Evolutionary conservation across 2,113 vertebrate species (phyloP).

Genomic region (Rhagologus leucostigma): DNA sequence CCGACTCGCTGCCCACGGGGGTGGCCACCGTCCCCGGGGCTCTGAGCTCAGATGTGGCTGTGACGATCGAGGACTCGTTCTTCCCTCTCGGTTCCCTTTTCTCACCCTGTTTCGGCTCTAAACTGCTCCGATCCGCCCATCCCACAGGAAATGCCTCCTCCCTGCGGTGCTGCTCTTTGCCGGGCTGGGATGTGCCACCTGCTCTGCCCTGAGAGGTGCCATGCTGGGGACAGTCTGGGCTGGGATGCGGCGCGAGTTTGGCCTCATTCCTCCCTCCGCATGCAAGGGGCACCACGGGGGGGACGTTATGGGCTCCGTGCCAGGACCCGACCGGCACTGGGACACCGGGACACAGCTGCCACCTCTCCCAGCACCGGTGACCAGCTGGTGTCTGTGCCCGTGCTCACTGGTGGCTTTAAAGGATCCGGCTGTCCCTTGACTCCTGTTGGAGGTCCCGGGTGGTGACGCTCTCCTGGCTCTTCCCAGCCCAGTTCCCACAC

Average conservation of each 20-base stretch:
- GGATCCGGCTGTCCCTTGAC: neutral
- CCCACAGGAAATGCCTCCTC: neutral
- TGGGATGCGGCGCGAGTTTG: neutral
- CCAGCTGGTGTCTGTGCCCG: neutral
- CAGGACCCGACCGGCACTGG: fast-evolving
- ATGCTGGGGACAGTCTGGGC: fast-evolving
- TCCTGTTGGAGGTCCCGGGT: neutral
- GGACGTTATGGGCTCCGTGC: fast-evolving
- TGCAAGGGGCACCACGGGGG: neutral
- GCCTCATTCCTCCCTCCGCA: neutral
- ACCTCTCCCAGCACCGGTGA: neutral
- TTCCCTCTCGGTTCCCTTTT: neutral
- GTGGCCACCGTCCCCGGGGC: neutral
- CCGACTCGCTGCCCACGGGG: fast-evolving
- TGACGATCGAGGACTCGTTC: fast-evolving
- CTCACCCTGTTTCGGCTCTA: fast-evolving
- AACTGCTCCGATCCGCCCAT: neutral
- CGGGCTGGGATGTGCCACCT: neutral
- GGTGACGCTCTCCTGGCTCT: neutral
- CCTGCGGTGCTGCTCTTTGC: fast-evolving
- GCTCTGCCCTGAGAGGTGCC: neutral
- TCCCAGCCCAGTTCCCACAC: neutral
- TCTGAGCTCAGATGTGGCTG: neutral
- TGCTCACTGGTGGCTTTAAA: neutral
- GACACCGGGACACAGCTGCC: neutral